These are phyloP conservation scores for Drosophila bifasciata DNA, from an alignment of 1,140 invertebrate species.

Conservation along the genomic window DNA sequence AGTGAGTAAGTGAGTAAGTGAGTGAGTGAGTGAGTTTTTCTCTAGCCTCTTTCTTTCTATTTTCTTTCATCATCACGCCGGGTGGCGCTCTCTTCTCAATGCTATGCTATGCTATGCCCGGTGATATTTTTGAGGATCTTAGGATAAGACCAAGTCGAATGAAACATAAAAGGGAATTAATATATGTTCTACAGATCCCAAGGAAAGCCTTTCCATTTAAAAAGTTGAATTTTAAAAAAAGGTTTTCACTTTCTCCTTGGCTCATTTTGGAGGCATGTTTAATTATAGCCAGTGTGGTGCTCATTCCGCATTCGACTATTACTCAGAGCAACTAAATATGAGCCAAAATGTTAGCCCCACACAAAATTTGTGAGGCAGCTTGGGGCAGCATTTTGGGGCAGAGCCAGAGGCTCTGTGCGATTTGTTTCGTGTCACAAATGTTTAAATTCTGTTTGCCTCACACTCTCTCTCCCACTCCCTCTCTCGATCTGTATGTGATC, in stretches of 20 bases:
- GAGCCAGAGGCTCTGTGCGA: conserved; percentile 36
- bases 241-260: conserved; percentile 2
- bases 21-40: conserved; percentile 11
- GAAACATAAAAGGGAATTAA: background rate
- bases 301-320: conserved; percentile 29
- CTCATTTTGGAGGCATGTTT: conserved; percentile 52
- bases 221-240: too few species aligned
- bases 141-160: conserved; percentile 9
- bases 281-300: conserved; percentile 50
- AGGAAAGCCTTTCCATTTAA: too few species aligned
- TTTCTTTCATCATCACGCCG: conserved; percentile 39
- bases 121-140: conserved; percentile 1
- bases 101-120: background rate
- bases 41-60: conserved; percentile 34
- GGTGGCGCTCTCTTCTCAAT: conserved; percentile 30
- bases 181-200: too few species aligned
- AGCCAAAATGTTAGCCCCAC: conserved; percentile 32
- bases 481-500: conserved; percentile 9
- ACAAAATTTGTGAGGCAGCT: conserved; percentile 17
- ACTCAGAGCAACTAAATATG: conserved; percentile 37
- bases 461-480: conserved; percentile 6
- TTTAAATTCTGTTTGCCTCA: conserved; percentile 55
- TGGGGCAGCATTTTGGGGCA: conserved; percentile 21
- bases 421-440: conserved; percentile 78
- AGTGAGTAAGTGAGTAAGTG: too few species aligned